Conservation (phyloP, 2,888 invertebrate species). For the Biston betularia region DNA sequence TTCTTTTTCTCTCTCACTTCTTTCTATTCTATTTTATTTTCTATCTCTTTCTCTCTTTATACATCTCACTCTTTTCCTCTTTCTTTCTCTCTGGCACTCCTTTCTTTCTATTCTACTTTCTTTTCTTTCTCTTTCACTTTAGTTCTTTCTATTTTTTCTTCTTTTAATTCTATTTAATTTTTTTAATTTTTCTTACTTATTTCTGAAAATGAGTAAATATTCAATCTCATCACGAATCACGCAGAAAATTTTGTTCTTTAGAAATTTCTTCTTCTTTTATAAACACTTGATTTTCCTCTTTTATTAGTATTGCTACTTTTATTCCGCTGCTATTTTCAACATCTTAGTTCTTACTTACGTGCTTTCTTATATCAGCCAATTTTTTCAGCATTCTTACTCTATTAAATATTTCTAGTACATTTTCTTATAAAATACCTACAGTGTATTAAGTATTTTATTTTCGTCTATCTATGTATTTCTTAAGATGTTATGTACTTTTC, state of each 20-base stretch:
- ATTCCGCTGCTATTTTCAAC: neutral
- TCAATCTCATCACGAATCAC: too few species aligned
- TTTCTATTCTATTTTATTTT: neutral
- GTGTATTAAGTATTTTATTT: too few species aligned
- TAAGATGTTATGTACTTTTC: too few species aligned
- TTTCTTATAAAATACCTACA: too few species aligned
- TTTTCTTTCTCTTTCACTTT: too few species aligned
- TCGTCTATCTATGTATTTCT: too few species aligned
- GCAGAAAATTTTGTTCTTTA: too few species aligned
- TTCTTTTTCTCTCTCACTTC: neutral
- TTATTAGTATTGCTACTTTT: too few species aligned
- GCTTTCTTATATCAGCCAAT: neutral
- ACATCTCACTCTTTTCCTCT: constrained; percentile 9
- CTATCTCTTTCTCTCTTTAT: neutral
- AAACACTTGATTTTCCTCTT: neutral
- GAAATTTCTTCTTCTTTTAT: too few species aligned
- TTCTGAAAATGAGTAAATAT: too few species aligned
- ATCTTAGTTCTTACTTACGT: neutral
- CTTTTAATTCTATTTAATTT: too few species aligned
- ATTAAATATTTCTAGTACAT: too few species aligned
- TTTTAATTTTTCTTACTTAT: neutral
- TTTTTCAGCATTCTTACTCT: neutral
- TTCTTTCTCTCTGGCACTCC: constrained; percentile 7
- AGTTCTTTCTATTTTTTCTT: neutral
- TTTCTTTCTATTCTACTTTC: constrained; percentile 7